Conservation (phyloP, 2,797 vertebrate genomes). For the Ctenosaura bakeri region DNA sequence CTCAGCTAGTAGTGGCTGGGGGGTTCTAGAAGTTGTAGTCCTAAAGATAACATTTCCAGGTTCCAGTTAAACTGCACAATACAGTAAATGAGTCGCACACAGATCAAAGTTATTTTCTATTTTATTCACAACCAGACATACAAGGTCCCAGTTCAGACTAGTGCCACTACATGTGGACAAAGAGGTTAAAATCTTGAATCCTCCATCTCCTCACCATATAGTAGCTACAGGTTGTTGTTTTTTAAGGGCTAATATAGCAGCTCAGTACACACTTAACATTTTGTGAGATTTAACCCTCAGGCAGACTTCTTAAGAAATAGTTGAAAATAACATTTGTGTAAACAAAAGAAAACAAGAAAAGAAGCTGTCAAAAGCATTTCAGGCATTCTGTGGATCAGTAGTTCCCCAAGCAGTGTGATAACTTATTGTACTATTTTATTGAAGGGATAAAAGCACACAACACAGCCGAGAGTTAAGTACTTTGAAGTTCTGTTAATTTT, state of each 20-base stretch:
- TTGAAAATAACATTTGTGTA: background rate
- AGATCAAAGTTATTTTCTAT: background rate
- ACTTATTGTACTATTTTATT: background rate
- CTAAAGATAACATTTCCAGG: no score
- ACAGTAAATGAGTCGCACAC: no score
- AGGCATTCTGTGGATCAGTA: background rate
- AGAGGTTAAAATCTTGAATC: background rate
- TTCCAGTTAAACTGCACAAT: background rate
- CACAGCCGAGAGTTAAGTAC: background rate
- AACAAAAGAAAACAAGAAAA: background rate
- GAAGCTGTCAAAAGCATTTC: background rate
- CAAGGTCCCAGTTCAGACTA: background rate
- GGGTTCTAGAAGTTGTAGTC: no score
- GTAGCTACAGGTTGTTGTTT: no score
- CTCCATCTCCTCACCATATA: no score
- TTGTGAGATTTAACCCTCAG: background rate
- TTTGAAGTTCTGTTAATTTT: conserved; percentile 6
- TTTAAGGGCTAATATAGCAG: background rate
- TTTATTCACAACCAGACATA: background rate
- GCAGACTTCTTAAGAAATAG: background rate
- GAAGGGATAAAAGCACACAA: background rate
- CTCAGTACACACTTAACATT: background rate
- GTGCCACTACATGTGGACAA: background rate
- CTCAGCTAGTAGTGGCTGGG: no score
- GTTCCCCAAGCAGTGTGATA: background rate